phyloP scores from a whole-genome alignment of 2,797 vertebrate genomes.

The Alfaro cultratus region DNA sequence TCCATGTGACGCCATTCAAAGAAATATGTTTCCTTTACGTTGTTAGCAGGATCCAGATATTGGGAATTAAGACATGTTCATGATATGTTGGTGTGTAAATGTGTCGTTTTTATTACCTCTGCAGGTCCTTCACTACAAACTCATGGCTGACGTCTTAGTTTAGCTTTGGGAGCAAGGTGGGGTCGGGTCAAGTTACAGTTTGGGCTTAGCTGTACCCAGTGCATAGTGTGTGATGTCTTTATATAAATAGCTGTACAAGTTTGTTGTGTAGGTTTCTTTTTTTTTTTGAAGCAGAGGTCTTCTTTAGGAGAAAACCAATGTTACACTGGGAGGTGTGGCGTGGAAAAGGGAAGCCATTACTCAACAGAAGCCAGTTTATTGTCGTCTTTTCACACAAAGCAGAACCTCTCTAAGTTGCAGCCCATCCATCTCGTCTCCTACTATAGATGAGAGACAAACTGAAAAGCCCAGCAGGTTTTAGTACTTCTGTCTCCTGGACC shows the following conservation, averaged over 20 bases:
- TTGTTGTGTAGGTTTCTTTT: not conserved
- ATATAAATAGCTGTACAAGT: not conserved
- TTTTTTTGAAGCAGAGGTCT: not conserved
- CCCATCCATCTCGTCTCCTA: not conserved
- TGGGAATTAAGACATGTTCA: slow-evolving; percentile 12
- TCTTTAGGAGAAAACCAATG: not conserved
- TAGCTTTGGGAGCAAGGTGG: not conserved
- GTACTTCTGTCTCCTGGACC: not conserved
- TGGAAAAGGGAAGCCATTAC: not conserved
- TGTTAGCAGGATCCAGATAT: slow-evolving; percentile 1
- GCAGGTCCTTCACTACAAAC: not conserved
- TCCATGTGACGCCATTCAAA: slow-evolving; percentile 44
- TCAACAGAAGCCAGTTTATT: not conserved
- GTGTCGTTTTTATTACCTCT: not conserved
- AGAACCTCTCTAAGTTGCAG: not conserved
- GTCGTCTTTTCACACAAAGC: not conserved
- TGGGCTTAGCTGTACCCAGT: not conserved
- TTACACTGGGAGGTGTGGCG: not conserved
- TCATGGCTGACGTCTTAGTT: not conserved
- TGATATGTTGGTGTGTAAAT: not conserved
- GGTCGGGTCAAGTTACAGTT: not conserved
- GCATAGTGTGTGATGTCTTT: not conserved
- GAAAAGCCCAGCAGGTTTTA: not conserved
- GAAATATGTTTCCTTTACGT: slow-evolving; percentile 15
- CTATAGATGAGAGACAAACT: not conserved